Evolutionary conservation across 2,797 vertebrate genomes (phyloP).

Genomic region (Phoeniculus purpureus): DNA sequence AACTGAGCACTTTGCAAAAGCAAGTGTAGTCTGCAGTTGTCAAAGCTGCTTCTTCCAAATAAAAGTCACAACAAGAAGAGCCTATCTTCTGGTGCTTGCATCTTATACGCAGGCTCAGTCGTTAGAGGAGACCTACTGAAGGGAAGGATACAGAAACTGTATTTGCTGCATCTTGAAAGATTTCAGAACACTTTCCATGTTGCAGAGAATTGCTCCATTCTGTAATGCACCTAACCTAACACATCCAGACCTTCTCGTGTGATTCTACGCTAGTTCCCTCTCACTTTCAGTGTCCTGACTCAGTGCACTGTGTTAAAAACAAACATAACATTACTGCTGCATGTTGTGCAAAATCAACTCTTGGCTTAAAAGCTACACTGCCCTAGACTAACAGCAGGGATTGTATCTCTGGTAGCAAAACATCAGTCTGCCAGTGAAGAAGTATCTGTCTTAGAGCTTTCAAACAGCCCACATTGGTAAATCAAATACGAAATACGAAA

Average conservation of each 20-base stretch:
- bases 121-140: background rate
- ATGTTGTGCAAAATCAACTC: background rate
- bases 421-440: background rate
- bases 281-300: background rate
- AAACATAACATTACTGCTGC: background rate
- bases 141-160: background rate
- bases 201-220: background rate
- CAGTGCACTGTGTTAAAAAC: background rate
- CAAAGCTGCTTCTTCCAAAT: background rate
- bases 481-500: background rate
- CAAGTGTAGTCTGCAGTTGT: background rate
- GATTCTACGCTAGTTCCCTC: background rate
- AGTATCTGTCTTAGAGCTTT: background rate
- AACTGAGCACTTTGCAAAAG: background rate
- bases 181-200: background rate
- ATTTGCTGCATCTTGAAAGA: background rate
- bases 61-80: background rate
- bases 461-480: background rate
- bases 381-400: background rate
- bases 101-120: accelerated
- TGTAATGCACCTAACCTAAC: background rate
- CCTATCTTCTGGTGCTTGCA: background rate
- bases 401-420: background rate
- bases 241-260: background rate
- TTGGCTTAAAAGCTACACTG: background rate